A percentile compares a stretch with the other conserved stretches of the same genome.
These are phyloP conservation scores for Dufourea novaeangliae DNA, from an alignment of 1,140 invertebrate species.

Conservation along the genomic window DNA sequence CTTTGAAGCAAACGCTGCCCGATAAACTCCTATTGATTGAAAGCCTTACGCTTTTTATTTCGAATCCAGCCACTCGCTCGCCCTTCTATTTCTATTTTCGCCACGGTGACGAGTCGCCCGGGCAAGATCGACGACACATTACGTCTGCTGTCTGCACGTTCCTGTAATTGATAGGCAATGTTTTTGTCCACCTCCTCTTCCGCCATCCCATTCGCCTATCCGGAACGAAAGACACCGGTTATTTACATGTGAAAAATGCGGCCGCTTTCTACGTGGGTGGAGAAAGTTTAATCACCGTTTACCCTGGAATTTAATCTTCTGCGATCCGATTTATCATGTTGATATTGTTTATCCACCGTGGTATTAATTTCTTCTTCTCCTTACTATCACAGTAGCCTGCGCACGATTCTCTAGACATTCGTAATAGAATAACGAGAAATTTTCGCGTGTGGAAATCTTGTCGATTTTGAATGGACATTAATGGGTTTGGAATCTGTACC, in stretches of 20 bases:
- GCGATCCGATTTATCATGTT: constrained; percentile 2
- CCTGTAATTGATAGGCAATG: constrained; percentile 19
- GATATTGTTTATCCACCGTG: neutral
- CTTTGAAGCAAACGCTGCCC: constrained; percentile 20
- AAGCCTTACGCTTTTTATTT: constrained; percentile 41
- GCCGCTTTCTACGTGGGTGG: neutral
- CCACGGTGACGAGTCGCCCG: neutral
- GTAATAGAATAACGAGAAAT: no score
- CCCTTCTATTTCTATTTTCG: constrained; percentile 45
- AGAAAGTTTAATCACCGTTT: constrained; percentile 15
- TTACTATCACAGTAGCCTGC: no score
- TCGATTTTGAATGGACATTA: no score
- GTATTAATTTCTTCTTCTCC: neutral
- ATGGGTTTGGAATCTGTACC: no score
- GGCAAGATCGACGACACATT: constrained; percentile 12
- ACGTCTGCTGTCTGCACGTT: constrained; percentile 17
- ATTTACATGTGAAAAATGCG: constrained; percentile 25
- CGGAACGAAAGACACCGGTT: neutral
- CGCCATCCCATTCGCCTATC: no score
- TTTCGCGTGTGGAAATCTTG: no score
- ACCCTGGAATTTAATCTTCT: constrained; percentile 19
- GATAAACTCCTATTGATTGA: constrained; percentile 44
- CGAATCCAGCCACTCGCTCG: neutral
- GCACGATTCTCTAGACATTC: no score
- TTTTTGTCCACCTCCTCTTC: neutral